Conservation (phyloP, 2,888 invertebrate genomes). For the Drosophila falleni region DNA sequence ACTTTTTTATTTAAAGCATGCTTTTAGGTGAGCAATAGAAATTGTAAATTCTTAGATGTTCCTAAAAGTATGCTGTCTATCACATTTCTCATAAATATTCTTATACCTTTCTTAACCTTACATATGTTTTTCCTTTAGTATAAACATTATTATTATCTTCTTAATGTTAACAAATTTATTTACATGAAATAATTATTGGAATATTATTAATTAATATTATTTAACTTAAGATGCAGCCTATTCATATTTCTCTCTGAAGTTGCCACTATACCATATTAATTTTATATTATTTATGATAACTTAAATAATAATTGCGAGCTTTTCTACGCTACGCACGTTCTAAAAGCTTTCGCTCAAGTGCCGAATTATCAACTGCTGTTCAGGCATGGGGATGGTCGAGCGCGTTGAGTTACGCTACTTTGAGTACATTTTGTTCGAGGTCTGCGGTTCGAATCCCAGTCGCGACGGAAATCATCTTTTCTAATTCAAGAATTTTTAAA, state of each 20-base stretch:
- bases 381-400: slow-evolving; percentile 46
- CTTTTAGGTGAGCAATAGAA: background rate
- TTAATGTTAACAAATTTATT: too few relatives aligned
- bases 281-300: too few relatives aligned
- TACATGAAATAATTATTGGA: too few relatives aligned
- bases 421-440: background rate
- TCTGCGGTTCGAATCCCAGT: slow-evolving; percentile 36
- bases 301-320: too few relatives aligned
- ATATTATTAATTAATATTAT: background rate
- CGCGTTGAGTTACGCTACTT: slow-evolving; percentile 1
- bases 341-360: slow-evolving; percentile 28
- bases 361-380: fast-evolving
- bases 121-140: too few relatives aligned
- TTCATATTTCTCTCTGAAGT: background rate
- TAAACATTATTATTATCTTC: too few relatives aligned
- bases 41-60: background rate
- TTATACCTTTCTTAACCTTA: background rate
- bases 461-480: background rate
- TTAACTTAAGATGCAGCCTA: background rate
- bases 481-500: background rate
- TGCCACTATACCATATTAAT: background rate
- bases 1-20: background rate
- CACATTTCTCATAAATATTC: background rate
- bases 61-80: slow-evolving; percentile 9
- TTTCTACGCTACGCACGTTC: slow-evolving; percentile 6